phyloP scores from a whole-genome alignment of 37 sponge, comb jelly and placozoan species.

The Amphimedon queenslandica region DNA sequence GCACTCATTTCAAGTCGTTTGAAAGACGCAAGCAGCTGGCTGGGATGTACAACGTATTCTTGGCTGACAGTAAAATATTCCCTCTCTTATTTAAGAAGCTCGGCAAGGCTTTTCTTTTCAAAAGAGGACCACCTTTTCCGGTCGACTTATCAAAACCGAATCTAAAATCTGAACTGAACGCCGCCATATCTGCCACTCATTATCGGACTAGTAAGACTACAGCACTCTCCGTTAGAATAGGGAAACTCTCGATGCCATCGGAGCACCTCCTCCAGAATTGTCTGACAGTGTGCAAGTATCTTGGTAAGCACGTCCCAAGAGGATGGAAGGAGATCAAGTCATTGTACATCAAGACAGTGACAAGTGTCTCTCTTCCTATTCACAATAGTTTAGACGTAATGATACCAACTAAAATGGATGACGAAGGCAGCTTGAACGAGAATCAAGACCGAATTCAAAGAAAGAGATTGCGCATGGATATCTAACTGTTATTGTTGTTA shows the following conservation, averaged over 20 bases:
- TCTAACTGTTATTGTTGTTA: no score
- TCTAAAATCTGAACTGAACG: slow-evolving; percentile 42
- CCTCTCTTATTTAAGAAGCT: slow-evolving; percentile 59
- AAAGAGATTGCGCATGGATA: no score
- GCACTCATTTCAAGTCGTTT: slow-evolving; percentile 73
- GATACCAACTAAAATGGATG: no score
- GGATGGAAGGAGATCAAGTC: slow-evolving; percentile 70
- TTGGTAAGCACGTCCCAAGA: slow-evolving; percentile 34
- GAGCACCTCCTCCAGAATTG: slow-evolving; percentile 46
- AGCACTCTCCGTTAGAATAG: slow-evolving; percentile 70
- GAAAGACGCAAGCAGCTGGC: slow-evolving; percentile 65
- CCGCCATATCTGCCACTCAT: slow-evolving; percentile 55
- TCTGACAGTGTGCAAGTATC: slow-evolving; percentile 8
- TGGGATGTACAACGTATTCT: slow-evolving; percentile 61
- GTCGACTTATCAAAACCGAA: slow-evolving; percentile 65
- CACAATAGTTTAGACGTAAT: slow-evolving; percentile 18
- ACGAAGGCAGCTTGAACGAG: no score
- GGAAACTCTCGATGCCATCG: slow-evolving; percentile 19
- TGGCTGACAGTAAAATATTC: slow-evolving; percentile 63
- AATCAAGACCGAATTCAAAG: no score
- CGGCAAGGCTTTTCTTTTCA: slow-evolving; percentile 84
- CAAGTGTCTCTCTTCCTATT: slow-evolving; percentile 71
- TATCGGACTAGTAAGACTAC: slow-evolving; percentile 58
- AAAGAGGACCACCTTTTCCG: slow-evolving; percentile 74
- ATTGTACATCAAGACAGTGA: slow-evolving; percentile 67